Percentiles rank a stretch among this genome's conserved stretches.
Evolutionary conservation across 2,797 vertebrate genomes (phyloP).

Genomic region (Cottoperca gobio): DNA sequence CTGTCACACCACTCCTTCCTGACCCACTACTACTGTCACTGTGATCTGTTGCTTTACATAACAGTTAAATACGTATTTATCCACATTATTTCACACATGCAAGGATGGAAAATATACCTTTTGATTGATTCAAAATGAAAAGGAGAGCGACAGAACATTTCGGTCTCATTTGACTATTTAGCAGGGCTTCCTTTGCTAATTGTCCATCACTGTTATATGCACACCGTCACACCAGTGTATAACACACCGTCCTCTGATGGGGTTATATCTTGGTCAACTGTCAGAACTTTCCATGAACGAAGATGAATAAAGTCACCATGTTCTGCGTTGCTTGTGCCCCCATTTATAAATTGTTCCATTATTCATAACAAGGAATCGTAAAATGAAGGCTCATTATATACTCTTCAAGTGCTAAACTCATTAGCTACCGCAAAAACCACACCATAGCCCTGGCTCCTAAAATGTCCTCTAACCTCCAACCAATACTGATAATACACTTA

Average conservation of each 20-base stretch:
- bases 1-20: not conserved
- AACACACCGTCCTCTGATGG: slow-evolving; percentile 53
- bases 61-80: slow-evolving; percentile 36
- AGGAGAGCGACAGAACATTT: not conserved
- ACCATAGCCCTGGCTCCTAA: slow-evolving; percentile 65
- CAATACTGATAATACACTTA: slow-evolving; percentile 72
- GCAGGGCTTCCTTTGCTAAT: slow-evolving; percentile 27
- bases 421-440: slow-evolving; percentile 73
- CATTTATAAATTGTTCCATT: slow-evolving; percentile 77
- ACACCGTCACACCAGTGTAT: slow-evolving; percentile 33
- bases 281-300: slow-evolving; percentile 64
- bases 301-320: slow-evolving; percentile 70
- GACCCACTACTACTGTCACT: not conserved
- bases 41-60: slow-evolving; percentile 33
- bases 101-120: slow-evolving; percentile 16
- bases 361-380: slow-evolving; percentile 78
- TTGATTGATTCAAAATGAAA: slow-evolving; percentile 10
- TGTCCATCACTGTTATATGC: slow-evolving; percentile 37
- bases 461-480: slow-evolving; percentile 78
- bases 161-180: slow-evolving; percentile 37
- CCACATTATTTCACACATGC: not conserved
- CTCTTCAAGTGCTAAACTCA: slow-evolving; percentile 79
- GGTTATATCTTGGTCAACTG: slow-evolving; percentile 62
- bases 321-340: slow-evolving; percentile 65
- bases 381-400: slow-evolving; percentile 83